Base-by-base conservation (phyloP, 2,888 invertebrate genomes). In the Biston betularia region DNA sequence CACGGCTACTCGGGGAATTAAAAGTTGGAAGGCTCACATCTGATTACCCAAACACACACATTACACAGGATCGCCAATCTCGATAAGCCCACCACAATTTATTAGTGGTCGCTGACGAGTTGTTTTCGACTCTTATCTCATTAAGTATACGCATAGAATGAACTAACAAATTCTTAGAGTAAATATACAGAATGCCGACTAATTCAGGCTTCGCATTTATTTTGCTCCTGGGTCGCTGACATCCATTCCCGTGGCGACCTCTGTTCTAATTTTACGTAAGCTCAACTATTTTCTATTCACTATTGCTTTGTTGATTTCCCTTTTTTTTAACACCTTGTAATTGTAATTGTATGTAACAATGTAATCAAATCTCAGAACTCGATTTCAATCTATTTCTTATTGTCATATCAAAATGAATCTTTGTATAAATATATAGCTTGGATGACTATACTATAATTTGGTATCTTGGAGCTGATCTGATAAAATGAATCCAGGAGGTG, bases 1-100 rank as follows among this genome's bases (percentile, higher is more conserved):
- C 73, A 54, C 72, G 75, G 80, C 80, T 78, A 85, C 86, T 81
- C 83, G 76, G 89, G 87, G 90, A 91, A 92, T 91, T 91, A 90
- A 90, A 92, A 92, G 88, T 91, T 87, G 86, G 85, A 89, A 87
- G 87, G 88, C 87, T 85, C 87, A 87, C 88, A 88, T 90, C 89
- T 90, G 90, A 92, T 92, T 91, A 92, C 87, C 88, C 88, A 83
- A 87, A 90, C 89, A 90, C 86, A 88, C 87, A 88, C 88, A 89
- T 91, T 90, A 88, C 87, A 81, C 82, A 76, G 86, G 82, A 87
- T 86, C 84, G 83, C 86, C 87, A 88, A 89, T 89, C 88, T 87
- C 87, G 90, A 90, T 89, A 90, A 89, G 89, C 88, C 84, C 79
- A 78, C 83, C 81, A 80, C 85, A 89, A 89, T 90, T 90, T 90